phyloP scores from a whole-genome alignment of 2,113 vertebrate species.

The Hippocampus abdominalis region DNA sequence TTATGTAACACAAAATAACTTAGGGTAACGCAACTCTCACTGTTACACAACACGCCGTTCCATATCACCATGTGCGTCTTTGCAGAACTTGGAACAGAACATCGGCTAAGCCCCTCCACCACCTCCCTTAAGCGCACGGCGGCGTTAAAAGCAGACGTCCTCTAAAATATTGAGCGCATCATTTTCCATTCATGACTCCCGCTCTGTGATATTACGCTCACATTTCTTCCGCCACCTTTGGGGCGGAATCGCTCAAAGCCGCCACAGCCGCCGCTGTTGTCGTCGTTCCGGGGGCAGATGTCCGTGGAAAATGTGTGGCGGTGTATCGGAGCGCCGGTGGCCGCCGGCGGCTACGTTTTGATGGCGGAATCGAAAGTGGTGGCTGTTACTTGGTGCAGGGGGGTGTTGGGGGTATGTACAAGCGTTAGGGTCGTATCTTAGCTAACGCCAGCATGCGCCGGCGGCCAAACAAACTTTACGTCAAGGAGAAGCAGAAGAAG shows the following conservation, averaged over 20 bases:
- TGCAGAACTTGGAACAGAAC: background rate
- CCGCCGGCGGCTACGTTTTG: slow-evolving; percentile 44
- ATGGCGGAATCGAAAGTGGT: slow-evolving; percentile 32
- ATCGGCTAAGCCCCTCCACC: background rate
- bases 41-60: background rate
- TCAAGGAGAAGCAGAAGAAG: slow-evolving; percentile 45
- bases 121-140: slow-evolving; percentile 11
- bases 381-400: slow-evolving; percentile 15
- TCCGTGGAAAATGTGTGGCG: slow-evolving; percentile 47
- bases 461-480: slow-evolving; percentile 51
- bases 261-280: slow-evolving; percentile 23
- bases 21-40: background rate
- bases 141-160: slow-evolving; percentile 43
- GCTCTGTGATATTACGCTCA: slow-evolving; percentile 60
- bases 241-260: slow-evolving; percentile 44
- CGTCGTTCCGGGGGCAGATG: slow-evolving; percentile 40
- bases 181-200: slow-evolving; percentile 60
- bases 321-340: slow-evolving; percentile 12
- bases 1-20: background rate
- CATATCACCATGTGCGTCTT: background rate
- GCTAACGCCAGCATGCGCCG: slow-evolving; percentile 46
- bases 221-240: slow-evolving; percentile 64
- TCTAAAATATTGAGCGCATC: slow-evolving; percentile 65
- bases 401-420: slow-evolving; percentile 17
- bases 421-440: slow-evolving; percentile 45